These are phyloP conservation scores for Plestiodon gilberti DNA, from an alignment of 2,113 vertebrate genomes.

Conservation along the genomic window DNA sequence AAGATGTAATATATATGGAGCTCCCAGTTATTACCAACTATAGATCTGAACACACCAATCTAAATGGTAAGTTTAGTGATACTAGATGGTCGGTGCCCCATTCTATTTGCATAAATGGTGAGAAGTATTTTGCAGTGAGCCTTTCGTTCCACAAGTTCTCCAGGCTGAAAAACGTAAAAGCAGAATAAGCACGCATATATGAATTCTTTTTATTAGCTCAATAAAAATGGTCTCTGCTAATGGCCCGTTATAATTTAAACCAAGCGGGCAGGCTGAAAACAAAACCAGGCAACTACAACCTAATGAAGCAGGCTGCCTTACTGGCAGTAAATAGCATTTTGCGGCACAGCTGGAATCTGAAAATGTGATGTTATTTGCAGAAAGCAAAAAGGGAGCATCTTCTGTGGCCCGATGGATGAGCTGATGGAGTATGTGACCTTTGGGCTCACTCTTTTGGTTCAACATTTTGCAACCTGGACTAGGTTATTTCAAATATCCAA, in stretches of 20 bases:
- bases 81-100: accelerated
- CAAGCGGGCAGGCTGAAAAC: conserved; percentile 19
- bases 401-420: conserved; percentile 18
- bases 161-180: conserved; percentile 19
- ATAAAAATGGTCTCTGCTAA: conserved; percentile 51
- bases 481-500: conserved; percentile 55
- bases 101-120: conserved; percentile 38
- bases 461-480: conserved; percentile 65
- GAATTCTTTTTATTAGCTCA: conserved; percentile 35
- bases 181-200: conserved; percentile 4
- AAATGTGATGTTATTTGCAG: conserved; percentile 57
- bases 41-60: neutral
- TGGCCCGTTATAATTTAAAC: conserved; percentile 45
- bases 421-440: conserved; percentile 73
- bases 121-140: conserved; percentile 16
- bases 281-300: conserved; percentile 25
- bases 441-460: conserved; percentile 54
- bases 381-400: conserved; percentile 52
- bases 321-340: conserved; percentile 41
- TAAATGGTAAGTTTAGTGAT: accelerated
- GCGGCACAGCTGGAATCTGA: conserved; percentile 8
- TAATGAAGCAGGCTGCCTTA: conserved; percentile 36
- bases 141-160: conserved; percentile 23
- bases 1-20: accelerated
- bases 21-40: accelerated